A percentile compares a stretch with the other conserved stretches of the same genome.
Conservation (phyloP, 1,140 invertebrate species). For the Heliconius hermathena region DNA sequence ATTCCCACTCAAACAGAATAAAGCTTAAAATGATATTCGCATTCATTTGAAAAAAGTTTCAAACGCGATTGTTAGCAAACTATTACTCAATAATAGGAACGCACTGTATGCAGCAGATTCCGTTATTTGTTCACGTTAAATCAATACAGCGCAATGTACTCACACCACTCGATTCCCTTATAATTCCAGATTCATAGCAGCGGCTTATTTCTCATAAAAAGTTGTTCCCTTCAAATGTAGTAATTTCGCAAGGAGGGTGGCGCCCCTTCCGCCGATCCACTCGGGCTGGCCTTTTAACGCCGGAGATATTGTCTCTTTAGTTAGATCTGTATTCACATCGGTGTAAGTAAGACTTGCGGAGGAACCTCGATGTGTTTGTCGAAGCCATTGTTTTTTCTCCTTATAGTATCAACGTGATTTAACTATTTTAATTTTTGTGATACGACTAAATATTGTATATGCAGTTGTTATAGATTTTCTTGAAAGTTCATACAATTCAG, state of each 20-base stretch:
- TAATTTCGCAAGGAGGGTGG: conserved; percentile 77
- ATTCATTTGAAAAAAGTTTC: conserved; percentile 5
- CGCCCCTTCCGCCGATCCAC: conserved; percentile 50
- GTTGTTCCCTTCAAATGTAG: conserved; percentile 81
- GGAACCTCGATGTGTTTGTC: conserved; percentile 38
- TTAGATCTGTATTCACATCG: conserved; percentile 77
- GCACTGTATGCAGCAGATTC: conserved; percentile 29
- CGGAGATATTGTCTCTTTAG: conserved; percentile 79
- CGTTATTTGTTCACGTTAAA: conserved; percentile 44
- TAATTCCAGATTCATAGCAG: conserved; percentile 80
- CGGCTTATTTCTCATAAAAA: conserved; percentile 81
- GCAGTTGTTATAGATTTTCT: too few relatives aligned
- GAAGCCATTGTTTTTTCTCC: neutral
- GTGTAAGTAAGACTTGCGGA: conserved; percentile 60
- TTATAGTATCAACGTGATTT: neutral
- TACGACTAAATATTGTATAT: neutral
- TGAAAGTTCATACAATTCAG: too few relatives aligned
- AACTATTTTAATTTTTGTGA: neutral
- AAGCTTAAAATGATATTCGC: conserved; percentile 12
- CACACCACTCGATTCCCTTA: conserved; percentile 67
- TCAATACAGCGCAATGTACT: conserved; percentile 57
- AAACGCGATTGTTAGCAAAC: conserved; percentile 23
- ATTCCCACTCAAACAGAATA: conserved; percentile 3
- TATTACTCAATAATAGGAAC: conserved; percentile 26
- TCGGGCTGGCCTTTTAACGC: conserved; percentile 78